Evolutionary conservation across 2,888 invertebrate genomes (phyloP), one percentile per base, ranked within the genome.

Genomic region (Geotrupes spiniger): DNA sequence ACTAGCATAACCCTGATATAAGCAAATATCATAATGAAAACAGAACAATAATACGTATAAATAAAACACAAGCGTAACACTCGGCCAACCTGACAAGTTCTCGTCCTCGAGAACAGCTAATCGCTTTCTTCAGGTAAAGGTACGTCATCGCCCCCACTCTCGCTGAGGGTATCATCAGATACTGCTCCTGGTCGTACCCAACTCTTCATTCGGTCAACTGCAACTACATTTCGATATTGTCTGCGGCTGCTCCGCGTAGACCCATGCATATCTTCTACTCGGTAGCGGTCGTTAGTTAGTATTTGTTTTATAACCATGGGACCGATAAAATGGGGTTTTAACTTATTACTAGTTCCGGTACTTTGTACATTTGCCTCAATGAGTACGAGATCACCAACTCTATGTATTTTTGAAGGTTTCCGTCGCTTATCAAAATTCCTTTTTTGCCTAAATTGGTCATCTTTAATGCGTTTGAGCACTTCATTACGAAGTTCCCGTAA

Each of bases 231-330:
- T n/a, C n/a, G n/a, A n/a, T n/a, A n/a, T 21, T 21, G 4, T 21
- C 28, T 52, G 51, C 1, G 47, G 56, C 36, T 56, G 36, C 17
- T 51, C 37, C 1, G 56, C 44, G n/a, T n/a, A n/a, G n/a, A n/a
- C 3, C 51, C 57, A 1, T 54, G 49, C n/a, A 63, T 36, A 36
- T 62, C 60, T 45, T 49, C 46, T 16, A 63, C n/a, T 1, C 58
- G 33, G 27, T 62, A 60, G 1, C 60, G 42, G 29, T 63, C 59
- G 15, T 54, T 52, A 4, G 46, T 38, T 9, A 60, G 42, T 27
- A 27, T 27, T 27, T 27, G 6, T 8, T 27, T 27, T 27, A 27
- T 27, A 27, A 8, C 9, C 5, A 39, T 50, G 40, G 54, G 42
- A 6, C 39, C 49, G 9, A 59, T 43, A 5, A 55, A 26, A 39